These are phyloP conservation scores for Deilephila elpenor DNA, from an alignment of 2,888 invertebrate species.

Conservation along the genomic window DNA sequence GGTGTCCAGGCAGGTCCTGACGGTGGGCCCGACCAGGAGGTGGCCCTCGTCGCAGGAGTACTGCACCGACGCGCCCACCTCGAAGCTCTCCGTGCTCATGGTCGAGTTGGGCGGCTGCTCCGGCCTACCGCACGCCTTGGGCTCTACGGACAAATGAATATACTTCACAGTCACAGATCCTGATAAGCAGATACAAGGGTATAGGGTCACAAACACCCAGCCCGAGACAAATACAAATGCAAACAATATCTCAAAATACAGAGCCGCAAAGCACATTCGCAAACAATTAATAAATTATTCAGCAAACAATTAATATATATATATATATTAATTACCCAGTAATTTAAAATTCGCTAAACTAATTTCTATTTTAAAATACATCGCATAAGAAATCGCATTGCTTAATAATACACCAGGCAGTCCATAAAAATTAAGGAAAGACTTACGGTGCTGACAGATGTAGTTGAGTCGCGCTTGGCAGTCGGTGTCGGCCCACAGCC, in stretches of 20 bases:
- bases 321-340: too few relatives aligned
- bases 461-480: constrained; percentile 93
- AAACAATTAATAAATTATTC: too few relatives aligned
- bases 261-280: too few relatives aligned
- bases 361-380: too few relatives aligned
- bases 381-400: too few relatives aligned
- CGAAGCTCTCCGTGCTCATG: constrained; percentile 90
- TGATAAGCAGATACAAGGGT: too few relatives aligned
- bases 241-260: too few relatives aligned
- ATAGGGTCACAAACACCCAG: too few relatives aligned
- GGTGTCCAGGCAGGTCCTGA: constrained; percentile 93
- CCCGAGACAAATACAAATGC: too few relatives aligned
- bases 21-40: constrained; percentile 92
- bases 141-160: constrained; percentile 83
- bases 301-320: too few relatives aligned
- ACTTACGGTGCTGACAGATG: constrained; percentile 97
- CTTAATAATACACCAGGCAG: not conserved
- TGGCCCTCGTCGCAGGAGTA: constrained; percentile 95
- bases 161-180: not conserved
- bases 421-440: constrained; percentile 36
- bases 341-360: too few relatives aligned
- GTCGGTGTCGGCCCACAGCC: constrained; percentile 97
- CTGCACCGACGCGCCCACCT: constrained; percentile 93
- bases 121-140: constrained; percentile 95
- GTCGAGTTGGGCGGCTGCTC: constrained; percentile 97